Conservation (phyloP, 2,113 vertebrate species). For the Catharus bicknelli region DNA sequence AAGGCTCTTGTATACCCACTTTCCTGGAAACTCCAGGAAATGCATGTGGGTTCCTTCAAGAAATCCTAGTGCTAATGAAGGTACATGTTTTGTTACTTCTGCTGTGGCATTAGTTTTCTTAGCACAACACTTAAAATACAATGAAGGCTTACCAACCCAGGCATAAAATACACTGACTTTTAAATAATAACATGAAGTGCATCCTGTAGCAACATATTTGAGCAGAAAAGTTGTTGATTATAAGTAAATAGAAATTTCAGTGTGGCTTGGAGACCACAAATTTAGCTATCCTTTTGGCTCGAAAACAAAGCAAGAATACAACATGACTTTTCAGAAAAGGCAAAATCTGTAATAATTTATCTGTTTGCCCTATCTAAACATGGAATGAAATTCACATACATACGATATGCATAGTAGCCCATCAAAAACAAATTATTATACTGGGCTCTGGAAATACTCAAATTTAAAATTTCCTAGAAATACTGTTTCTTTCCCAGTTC, state of each 20-base stretch:
- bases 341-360: neutral
- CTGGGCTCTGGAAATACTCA: neutral
- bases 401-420: neutral
- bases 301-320: neutral
- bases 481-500: neutral
- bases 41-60: neutral
- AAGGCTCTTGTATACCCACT: neutral
- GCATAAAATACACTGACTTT: neutral
- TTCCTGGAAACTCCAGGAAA: constrained; percentile 19
- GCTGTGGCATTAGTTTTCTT: neutral
- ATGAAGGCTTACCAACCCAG: neutral
- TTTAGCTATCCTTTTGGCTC: neutral
- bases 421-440: neutral
- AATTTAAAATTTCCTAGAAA: neutral
- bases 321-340: neutral
- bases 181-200: neutral
- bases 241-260: neutral
- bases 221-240: neutral
- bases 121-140: neutral
- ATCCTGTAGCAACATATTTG: neutral
- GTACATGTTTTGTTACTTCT: neutral
- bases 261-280: neutral
- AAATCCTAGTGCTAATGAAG: neutral
- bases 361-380: neutral
- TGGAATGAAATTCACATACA: neutral